Evolutionary conservation across 92 coral and sea anemone genomes (phyloP).

Genomic region (Siderastrea radians): DNA sequence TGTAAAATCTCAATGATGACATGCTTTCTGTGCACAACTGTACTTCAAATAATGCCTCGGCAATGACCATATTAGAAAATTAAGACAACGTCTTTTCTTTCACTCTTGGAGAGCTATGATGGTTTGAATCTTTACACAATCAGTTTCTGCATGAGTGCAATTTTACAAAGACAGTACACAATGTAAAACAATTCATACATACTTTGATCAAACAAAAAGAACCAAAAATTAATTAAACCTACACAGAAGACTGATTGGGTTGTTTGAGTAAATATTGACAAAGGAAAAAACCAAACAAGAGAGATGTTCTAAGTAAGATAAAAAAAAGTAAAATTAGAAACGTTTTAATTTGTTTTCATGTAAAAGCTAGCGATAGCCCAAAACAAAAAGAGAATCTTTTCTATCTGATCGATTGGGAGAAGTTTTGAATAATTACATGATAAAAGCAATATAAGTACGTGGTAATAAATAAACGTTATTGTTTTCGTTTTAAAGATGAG

Average conservation of each 20-base stretch:
- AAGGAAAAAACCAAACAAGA: background rate
- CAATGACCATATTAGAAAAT: background rate
- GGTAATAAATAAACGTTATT: background rate
- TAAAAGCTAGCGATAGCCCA: background rate
- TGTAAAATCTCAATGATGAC: background rate
- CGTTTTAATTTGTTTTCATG: background rate
- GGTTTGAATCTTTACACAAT: background rate
- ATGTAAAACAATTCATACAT: background rate
- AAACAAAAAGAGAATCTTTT: background rate
- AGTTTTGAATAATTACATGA: background rate
- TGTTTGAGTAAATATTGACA: slow-evolving; percentile 4
- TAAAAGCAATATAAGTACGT: background rate
- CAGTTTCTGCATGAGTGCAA: background rate
- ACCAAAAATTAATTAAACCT: background rate
- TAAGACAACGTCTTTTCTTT: background rate
- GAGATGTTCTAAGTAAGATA: background rate
- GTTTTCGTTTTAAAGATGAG: background rate
- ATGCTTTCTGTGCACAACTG: background rate
- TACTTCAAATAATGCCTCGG: background rate
- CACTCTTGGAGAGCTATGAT: background rate
- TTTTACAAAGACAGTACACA: background rate
- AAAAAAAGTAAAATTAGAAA: background rate
- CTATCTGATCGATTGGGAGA: background rate
- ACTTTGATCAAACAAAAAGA: background rate
- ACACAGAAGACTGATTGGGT: background rate